Base-by-base conservation (phyloP, 2,888 invertebrate genomes). In the Schrankia costaestrigalis region DNA sequence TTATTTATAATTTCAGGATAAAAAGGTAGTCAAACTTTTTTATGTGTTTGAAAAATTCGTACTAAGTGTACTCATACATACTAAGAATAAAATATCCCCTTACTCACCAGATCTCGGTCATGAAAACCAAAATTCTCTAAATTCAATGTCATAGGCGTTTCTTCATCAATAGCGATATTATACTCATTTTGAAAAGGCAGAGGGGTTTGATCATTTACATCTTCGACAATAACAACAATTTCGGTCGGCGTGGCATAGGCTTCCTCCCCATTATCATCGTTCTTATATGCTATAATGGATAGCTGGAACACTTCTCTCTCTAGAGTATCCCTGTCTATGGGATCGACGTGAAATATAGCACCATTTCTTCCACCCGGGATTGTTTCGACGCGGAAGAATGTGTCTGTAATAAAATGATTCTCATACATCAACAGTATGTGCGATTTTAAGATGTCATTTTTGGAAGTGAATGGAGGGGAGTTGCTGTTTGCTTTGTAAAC, bases 161-260 rank as follows among this genome's bases (percentile, higher is more conserved):
- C 90, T 65, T 92, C 92, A 7, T 69, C 53, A 22, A 92, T 89
- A 1, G 50, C 39, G 3, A 90, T 68, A 3, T 28, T 36, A 38
- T 84, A 80, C 3, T 70, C 71, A 0, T 50, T 11, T 0, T 76
- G 59, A 8, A 78, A 56, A 0, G 91, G 89, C 48, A 61, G 55
- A 0, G 94, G 94, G 8, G 56, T 60, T 58, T 94, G 90, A 63
- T 95, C 93, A 63, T 95, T 94, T 14, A 92, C 78, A 45, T 89
- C 89, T 27, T 89, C 75, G 1, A 89, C 79, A 35, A 90, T 88
- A 29, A 90, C 79, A 8, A 83, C 81, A 0, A 89, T 72, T 1
- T 63, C 48, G 6, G 75, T 63, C 1, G 51, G 47, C 0, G 79
- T 80, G 5, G 59, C 60, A 45, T 76, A 83, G 0, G 69, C 35